phyloP scores from a whole-genome alignment of 2,888 invertebrate species.

The Tenthredo mesomela region DNA sequence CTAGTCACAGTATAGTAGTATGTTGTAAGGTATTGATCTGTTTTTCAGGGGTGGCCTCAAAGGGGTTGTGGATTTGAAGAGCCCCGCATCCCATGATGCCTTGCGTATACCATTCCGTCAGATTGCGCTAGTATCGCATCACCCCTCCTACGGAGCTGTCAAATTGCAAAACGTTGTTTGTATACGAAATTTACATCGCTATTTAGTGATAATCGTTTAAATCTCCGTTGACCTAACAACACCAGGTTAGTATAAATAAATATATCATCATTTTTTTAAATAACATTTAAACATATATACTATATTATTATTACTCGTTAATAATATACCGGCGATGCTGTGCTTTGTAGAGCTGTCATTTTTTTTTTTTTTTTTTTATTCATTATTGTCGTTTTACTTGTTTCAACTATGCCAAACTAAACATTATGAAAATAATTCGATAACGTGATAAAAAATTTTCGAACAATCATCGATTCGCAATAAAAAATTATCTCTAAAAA shows the following conservation, averaged over 20 bases:
- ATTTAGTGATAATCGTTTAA: conserved; percentile 57
- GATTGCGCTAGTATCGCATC: conserved; percentile 57
- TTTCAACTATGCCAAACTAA: conserved; percentile 7
- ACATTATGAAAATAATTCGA: not conserved
- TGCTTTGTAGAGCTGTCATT: conserved; percentile 31
- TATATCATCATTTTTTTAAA: not conserved
- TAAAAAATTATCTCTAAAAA: not conserved
- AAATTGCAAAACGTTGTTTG: conserved; percentile 71
- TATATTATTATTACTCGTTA: conserved; percentile 13
- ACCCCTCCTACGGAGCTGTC: conserved; percentile 67
- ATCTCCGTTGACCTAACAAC: conserved; percentile 49
- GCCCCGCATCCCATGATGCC: conserved; percentile 34
- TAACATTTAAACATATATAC: conserved; percentile 8
- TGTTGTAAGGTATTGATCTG: conserved; percentile 52
- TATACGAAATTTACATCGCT: conserved; percentile 70
- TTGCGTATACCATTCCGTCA: conserved; percentile 50
- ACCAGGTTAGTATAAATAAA: conserved; percentile 60
- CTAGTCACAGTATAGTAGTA: not conserved
- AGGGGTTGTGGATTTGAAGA: conserved; percentile 49
- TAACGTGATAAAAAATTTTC: not conserved
- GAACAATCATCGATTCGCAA: not conserved
- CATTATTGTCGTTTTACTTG: conserved; percentile 39
- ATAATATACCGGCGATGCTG: conserved; percentile 59
- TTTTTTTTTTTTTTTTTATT: conserved; percentile 39
- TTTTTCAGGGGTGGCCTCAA: conserved; percentile 45